phyloP scores from a whole-genome alignment of 2,113 vertebrate species.

The Malurus melanocephalus region DNA sequence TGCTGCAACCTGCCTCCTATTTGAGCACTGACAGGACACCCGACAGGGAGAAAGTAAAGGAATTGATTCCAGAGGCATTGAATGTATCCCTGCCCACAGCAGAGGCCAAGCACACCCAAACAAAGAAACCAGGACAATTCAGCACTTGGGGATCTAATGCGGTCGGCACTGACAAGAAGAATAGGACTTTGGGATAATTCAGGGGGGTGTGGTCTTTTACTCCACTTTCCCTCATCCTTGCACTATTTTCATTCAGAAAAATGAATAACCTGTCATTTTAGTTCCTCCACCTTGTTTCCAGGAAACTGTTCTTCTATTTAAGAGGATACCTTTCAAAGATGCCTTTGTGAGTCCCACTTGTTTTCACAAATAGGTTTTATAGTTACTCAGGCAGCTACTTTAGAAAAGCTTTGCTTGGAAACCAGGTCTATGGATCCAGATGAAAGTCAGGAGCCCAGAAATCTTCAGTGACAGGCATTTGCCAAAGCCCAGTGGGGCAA shows the following conservation, averaged over 20 bases:
- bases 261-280: background rate
- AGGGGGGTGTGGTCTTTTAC: background rate
- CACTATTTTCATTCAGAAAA: background rate
- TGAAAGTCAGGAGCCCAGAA: background rate
- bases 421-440: background rate
- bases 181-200: background rate
- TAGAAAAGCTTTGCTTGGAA: background rate
- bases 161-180: accelerated
- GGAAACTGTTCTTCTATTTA: background rate
- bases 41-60: background rate
- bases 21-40: accelerated
- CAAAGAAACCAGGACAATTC: background rate
- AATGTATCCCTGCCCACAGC: background rate
- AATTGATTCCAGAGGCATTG: background rate
- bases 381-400: background rate
- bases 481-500: background rate
- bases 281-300: background rate
- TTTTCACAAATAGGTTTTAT: background rate
- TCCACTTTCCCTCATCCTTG: background rate
- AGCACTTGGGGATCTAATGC: background rate
- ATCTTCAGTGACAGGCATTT: background rate
- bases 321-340: background rate
- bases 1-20: background rate
- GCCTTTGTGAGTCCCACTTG: background rate
- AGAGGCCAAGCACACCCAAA: background rate